These are phyloP conservation scores for Bergia puertoricense DNA, from an alignment of 92 coral and sea anemone genomes.

Conservation along the genomic window DNA sequence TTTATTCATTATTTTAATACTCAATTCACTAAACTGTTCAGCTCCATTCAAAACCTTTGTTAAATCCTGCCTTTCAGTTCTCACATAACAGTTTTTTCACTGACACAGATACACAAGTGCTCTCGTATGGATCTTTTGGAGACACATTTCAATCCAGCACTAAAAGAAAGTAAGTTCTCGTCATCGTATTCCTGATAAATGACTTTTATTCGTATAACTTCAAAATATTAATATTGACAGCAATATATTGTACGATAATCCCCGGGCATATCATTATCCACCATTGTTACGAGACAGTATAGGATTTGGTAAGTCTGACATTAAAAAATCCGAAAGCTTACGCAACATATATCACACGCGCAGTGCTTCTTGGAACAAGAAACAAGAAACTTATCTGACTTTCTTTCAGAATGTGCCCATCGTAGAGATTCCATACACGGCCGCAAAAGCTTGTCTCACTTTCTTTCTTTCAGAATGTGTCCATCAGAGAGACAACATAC, in stretches of 20 bases:
- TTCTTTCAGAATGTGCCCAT: not conserved
- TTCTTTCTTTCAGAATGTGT: constrained; percentile 56
- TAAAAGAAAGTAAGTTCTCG: constrained; percentile 71
- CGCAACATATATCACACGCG: too few species aligned
- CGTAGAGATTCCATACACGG: not conserved
- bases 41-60: not conserved
- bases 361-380: too few species aligned
- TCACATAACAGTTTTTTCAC: not conserved
- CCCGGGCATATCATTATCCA: too few species aligned
- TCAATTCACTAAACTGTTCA: not conserved
- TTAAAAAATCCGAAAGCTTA: too few species aligned
- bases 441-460: not conserved
- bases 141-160: constrained; percentile 85
- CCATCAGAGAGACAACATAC: constrained; percentile 57
- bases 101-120: constrained; percentile 80
- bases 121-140: constrained; percentile 85
- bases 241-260: too few species aligned
- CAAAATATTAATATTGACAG: not conserved
- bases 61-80: not conserved
- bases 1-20: too few species aligned
- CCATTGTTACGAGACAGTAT: too few species aligned
- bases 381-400: too few species aligned
- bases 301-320: too few species aligned
- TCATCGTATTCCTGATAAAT: not conserved
- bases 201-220: not conserved